phyloP scores from a whole-genome alignment of 1,140 invertebrate species.

The Musca vetustissima region DNA sequence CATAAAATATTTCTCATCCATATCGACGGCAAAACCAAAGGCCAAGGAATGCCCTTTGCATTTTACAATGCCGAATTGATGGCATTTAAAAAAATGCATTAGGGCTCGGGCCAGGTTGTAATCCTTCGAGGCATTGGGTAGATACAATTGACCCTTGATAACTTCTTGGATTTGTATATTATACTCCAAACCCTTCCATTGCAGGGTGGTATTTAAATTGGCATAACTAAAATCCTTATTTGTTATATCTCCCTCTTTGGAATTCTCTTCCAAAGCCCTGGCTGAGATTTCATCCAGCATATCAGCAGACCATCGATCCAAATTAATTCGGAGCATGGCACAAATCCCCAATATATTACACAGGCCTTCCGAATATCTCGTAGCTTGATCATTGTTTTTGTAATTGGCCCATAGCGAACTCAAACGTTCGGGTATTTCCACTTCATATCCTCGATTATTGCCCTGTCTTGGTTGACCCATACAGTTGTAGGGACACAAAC shows the following conservation, averaged over 20 bases:
- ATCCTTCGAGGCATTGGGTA: too few relatives aligned
- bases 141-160: too few relatives aligned
- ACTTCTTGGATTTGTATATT: too few relatives aligned
- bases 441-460: not conserved
- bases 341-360: not conserved
- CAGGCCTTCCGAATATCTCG: too few relatives aligned
- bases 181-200: too few relatives aligned
- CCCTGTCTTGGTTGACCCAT: not conserved
- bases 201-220: too few relatives aligned
- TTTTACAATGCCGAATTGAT: constrained; percentile 57
- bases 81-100: constrained; percentile 60
- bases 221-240: too few relatives aligned
- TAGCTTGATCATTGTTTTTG: too few relatives aligned
- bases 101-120: constrained; percentile 57
- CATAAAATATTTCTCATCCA: constrained; percentile 60
- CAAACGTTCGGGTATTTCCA: not conserved
- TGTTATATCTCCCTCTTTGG: too few relatives aligned
- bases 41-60: constrained; percentile 57
- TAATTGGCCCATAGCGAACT: not conserved
- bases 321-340: not conserved
- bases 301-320: not conserved
- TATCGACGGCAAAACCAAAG: constrained; percentile 57
- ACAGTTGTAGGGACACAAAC: not conserved
- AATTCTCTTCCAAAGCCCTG: not conserved
- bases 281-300: not conserved